Conservation (phyloP, 2,888 invertebrate genomes). For the Bimastos eiseni region DNA sequence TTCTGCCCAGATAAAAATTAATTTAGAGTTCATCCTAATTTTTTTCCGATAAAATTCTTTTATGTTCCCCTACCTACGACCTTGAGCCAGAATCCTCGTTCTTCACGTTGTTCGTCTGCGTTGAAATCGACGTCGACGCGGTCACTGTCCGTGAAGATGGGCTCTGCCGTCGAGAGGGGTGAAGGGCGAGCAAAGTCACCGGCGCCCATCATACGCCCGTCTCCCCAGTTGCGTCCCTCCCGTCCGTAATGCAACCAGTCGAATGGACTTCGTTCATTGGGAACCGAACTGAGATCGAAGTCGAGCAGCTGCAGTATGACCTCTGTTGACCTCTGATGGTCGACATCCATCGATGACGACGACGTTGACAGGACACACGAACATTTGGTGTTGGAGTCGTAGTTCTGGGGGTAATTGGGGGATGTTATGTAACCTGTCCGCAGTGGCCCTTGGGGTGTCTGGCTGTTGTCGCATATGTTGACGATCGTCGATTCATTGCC, state of each 20-base stretch:
- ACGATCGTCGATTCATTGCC: background rate
- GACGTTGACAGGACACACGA: background rate
- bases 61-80: slow-evolving; percentile 16
- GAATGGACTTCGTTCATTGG: slow-evolving; percentile 20
- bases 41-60: too few species aligned
- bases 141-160: background rate
- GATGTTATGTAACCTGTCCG: slow-evolving; percentile 20
- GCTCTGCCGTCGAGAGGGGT: background rate
- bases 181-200: background rate
- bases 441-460: background rate
- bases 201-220: background rate
- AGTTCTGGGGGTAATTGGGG: slow-evolving; percentile 23
- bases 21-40: too few species aligned
- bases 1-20: too few species aligned
- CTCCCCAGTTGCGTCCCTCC: slow-evolving; percentile 14
- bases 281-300: slow-evolving; percentile 22
- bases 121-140: slow-evolving; percentile 22
- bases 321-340: background rate
- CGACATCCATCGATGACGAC: background rate
- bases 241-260: slow-evolving; percentile 8
- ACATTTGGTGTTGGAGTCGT: slow-evolving; percentile 13
- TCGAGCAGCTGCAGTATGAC: slow-evolving; percentile 22
- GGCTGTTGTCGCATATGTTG: background rate
- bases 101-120: slow-evolving; percentile 7
- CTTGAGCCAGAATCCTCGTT: slow-evolving; percentile 26